A percentile compares a stretch with the other conserved stretches of the same genome.
These are phyloP conservation scores for Aleadryas rufinucha DNA, from an alignment of 2,113 vertebrate genomes.

Conservation along the genomic window DNA sequence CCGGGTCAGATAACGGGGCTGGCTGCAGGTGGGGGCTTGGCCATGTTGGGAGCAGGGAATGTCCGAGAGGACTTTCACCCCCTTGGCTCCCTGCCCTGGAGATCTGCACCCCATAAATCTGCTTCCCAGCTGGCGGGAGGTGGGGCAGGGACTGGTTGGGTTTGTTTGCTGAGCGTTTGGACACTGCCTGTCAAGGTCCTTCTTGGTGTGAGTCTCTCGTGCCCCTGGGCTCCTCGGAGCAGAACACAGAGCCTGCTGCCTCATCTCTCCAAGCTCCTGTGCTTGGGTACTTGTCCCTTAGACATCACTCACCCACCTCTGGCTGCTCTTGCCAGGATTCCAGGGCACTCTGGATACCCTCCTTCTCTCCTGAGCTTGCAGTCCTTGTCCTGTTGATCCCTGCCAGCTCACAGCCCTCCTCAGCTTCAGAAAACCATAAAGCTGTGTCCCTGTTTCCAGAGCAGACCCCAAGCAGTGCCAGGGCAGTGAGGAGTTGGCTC, in stretches of 20 bases:
- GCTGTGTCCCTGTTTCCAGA: neutral
- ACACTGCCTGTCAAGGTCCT: neutral
- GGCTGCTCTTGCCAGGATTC: neutral
- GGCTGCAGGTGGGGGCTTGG: neutral
- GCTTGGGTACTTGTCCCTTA: neutral
- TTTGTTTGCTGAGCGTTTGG: neutral
- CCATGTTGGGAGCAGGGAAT: accelerated
- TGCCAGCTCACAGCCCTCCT: neutral
- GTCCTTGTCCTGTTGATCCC: neutral
- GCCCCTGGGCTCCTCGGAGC: neutral
- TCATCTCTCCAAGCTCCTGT: accelerated
- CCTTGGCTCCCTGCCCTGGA: neutral
- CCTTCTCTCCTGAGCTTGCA: neutral
- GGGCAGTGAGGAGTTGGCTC: neutral
- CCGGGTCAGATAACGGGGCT: neutral
- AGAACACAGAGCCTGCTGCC: neutral
- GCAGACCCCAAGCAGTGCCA: neutral
- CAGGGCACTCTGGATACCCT: neutral
- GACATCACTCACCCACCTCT: neutral
- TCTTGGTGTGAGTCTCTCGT: accelerated
- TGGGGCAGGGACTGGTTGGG: neutral
- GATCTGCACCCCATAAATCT: neutral
- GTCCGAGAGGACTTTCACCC: neutral
- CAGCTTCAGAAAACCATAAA: neutral
- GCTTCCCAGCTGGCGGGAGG: neutral